Evolutionary conservation across 1,140 invertebrate species (phyloP).

Genomic region (Eciton burchellii): DNA sequence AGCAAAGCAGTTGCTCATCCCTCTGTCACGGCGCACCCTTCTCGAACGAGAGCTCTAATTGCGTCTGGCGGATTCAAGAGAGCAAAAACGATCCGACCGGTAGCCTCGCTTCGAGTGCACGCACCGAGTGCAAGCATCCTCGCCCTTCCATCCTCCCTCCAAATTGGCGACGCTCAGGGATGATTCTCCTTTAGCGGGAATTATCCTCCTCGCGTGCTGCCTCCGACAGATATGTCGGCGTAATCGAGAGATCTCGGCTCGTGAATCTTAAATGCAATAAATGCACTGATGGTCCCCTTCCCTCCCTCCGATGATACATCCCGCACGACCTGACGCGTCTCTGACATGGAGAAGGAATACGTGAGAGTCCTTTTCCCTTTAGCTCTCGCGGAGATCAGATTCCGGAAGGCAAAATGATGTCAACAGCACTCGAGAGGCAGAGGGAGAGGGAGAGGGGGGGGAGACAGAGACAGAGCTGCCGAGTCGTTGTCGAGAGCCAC

Average conservation of each 20-base stretch:
- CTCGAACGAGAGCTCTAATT: conserved; percentile 72
- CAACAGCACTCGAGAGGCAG: conserved; percentile 45
- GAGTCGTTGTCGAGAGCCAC: conserved; percentile 18
- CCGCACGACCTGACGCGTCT: background rate
- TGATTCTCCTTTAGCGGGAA: background rate
- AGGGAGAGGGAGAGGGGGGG: too few relatives aligned
- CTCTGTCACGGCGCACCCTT: conserved; percentile 39
- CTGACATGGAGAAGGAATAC: background rate
- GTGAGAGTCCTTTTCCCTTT: background rate
- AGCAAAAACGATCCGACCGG: conserved; percentile 78
- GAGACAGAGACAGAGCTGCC: too few relatives aligned
- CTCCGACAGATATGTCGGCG: background rate
- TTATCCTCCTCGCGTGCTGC: background rate
- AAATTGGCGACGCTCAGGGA: background rate
- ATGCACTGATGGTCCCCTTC: background rate
- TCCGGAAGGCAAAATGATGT: conserved; percentile 27
- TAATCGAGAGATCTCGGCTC: background rate
- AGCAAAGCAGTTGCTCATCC: conserved; percentile 32
- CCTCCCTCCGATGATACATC: background rate
- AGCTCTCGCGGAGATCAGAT: conserved; percentile 12
- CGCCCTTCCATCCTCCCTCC: conserved; percentile 19
- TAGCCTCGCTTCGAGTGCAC: conserved; percentile 67
- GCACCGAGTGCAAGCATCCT: too few relatives aligned
- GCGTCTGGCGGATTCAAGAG: conserved; percentile 75
- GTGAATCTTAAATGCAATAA: background rate